These are phyloP conservation scores for Sebastes goodei DNA, from an alignment of 2,797 vertebrate species.

Conservation along the genomic window DNA sequence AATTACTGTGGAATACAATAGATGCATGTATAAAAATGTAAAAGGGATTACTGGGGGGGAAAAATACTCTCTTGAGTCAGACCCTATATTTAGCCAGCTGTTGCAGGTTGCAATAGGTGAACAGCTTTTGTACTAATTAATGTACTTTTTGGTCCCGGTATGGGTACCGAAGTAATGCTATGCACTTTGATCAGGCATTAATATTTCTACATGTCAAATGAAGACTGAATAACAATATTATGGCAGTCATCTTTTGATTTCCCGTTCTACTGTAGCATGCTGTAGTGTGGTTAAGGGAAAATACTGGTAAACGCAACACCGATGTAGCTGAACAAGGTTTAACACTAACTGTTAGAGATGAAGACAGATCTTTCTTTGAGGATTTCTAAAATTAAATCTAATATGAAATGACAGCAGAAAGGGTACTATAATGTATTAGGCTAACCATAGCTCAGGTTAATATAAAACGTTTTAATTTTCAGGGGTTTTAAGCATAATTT, in stretches of 20 bases:
- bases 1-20: background rate
- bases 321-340: slow-evolving; percentile 20
- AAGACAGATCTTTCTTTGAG: background rate
- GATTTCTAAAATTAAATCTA: background rate
- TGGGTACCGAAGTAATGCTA: background rate
- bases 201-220: slow-evolving; percentile 18
- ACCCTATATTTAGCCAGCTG: background rate
- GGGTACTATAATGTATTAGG: background rate
- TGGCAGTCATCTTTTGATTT: background rate
- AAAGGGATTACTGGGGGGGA: background rate
- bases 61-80: too few relatives aligned
- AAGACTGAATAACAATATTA: background rate
- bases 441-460: slow-evolving; percentile 40
- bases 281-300: background rate
- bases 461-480: background rate
- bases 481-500: background rate
- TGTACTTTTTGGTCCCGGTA: background rate
- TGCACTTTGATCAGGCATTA: slow-evolving; percentile 7
- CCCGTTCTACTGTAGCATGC: background rate
- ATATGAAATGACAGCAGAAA: background rate
- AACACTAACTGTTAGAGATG: slow-evolving; percentile 4
- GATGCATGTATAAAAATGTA: background rate
- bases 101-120: background rate
- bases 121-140: background rate
- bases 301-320: slow-evolving; percentile 16